Conservation (phyloP, 2,888 invertebrate genomes). For the Spodoptera littoralis region DNA sequence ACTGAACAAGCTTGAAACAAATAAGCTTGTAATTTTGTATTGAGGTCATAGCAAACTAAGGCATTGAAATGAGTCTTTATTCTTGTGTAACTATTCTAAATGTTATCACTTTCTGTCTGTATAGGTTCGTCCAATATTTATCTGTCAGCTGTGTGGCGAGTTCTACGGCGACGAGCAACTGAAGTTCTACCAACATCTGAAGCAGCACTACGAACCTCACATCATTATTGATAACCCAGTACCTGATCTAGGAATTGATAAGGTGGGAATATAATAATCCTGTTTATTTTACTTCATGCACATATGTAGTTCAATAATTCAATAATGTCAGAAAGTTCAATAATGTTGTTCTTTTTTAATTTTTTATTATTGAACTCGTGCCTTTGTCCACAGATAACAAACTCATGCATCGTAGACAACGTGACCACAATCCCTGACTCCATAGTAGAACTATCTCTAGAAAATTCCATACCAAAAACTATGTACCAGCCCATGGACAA, state of each 20-base stretch:
- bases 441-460: slow-evolving; percentile 83
- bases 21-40: too few species aligned
- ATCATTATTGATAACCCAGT: slow-evolving; percentile 84
- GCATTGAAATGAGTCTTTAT: too few species aligned
- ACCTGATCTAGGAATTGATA: slow-evolving; percentile 80
- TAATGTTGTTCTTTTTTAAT: too few species aligned
- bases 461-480: slow-evolving; percentile 81
- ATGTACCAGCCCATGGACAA: slow-evolving; percentile 84
- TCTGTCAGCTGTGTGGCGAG: slow-evolving; percentile 94
- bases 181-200: slow-evolving; percentile 95
- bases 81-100: too few species aligned
- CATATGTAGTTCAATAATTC: too few species aligned
- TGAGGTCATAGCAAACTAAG: too few species aligned
- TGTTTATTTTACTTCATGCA: background rate
- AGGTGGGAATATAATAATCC: slow-evolving; percentile 63
- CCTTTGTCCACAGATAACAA: slow-evolving; percentile 83
- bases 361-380: too few species aligned
- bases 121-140: slow-evolving; percentile 87
- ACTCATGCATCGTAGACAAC: slow-evolving; percentile 83
- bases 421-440: slow-evolving; percentile 82
- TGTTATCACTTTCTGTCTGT: background rate
- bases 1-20: too few species aligned
- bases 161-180: slow-evolving; percentile 92
- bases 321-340: too few species aligned
- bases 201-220: slow-evolving; percentile 93